Conservation (phyloP, 2,113 vertebrate species). For the Rhynchomys soricoides region DNA sequence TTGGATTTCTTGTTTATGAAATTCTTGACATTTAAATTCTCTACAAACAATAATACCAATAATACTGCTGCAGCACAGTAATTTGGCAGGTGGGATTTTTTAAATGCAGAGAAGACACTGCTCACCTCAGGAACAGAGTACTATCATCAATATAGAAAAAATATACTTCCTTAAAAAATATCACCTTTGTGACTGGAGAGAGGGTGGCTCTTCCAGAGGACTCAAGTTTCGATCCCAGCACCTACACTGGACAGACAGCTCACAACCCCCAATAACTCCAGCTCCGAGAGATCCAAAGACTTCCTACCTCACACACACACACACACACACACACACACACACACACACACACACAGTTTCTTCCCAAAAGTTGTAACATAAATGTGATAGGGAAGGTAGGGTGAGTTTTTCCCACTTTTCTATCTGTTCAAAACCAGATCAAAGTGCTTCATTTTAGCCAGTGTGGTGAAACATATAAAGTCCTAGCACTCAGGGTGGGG, state of each 20-base stretch:
- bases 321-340: background rate
- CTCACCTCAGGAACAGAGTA: background rate
- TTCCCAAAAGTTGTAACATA: background rate
- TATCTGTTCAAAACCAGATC: background rate
- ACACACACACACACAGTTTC: background rate
- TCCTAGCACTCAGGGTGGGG: background rate
- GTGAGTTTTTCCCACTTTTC: background rate
- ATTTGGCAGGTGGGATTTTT: background rate
- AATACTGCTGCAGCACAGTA: background rate
- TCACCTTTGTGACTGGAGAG: background rate
- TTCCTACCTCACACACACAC: background rate
- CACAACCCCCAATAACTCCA: background rate
- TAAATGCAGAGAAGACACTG: background rate
- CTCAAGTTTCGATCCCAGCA: background rate
- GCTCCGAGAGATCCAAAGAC: background rate
- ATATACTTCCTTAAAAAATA: background rate
- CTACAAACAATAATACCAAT: background rate
- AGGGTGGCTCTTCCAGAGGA: background rate
- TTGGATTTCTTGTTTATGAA: background rate
- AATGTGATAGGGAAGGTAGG: background rate
- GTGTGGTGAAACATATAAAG: background rate
- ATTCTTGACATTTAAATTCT: background rate
- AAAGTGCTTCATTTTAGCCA: constrained; percentile 40
- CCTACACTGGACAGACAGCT: background rate
- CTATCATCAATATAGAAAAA: background rate